Conservation (phyloP, 2,113 vertebrate species). For the Syngnathus floridae region DNA sequence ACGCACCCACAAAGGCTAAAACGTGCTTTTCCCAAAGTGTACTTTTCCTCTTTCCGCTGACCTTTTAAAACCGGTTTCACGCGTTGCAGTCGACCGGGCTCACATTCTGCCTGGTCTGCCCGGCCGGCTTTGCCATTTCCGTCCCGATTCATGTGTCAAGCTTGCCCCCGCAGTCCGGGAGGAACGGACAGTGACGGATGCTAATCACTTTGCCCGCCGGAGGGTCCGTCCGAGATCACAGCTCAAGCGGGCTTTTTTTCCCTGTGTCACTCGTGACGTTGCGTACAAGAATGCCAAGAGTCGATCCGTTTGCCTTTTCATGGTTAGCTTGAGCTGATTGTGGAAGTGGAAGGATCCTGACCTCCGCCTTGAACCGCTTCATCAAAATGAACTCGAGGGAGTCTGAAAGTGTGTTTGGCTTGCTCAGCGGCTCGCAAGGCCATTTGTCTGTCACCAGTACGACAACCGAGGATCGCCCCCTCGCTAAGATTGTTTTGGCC, state of each 20-base stretch:
- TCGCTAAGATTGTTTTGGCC: constrained; percentile 46
- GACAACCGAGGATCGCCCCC: constrained; percentile 45
- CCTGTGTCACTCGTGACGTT: not conserved
- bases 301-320: not conserved
- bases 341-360: constrained; percentile 17
- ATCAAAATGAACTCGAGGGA: constrained; percentile 43
- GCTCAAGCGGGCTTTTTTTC: constrained; percentile 12
- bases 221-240: constrained; percentile 20
- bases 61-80: constrained; percentile 33
- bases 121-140: constrained; percentile 27
- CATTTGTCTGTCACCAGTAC: constrained; percentile 40
- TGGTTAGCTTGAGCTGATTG: constrained; percentile 6
- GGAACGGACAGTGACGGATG: constrained; percentile 62
- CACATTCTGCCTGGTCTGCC: constrained; percentile 18
- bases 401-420: constrained; percentile 38
- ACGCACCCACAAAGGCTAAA: too few species aligned
- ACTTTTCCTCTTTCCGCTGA: constrained; percentile 15
- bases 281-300: not conserved
- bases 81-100: not conserved
- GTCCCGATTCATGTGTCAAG: constrained; percentile 52
- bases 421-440: constrained; percentile 40
- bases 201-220: constrained; percentile 50
- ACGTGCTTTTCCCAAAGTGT: constrained; percentile 8
- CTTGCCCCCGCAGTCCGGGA: constrained; percentile 32
- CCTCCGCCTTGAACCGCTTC: constrained; percentile 28